Conservation (phyloP, 64 coral and sea anemone species). For the Porites lutea region DNA sequence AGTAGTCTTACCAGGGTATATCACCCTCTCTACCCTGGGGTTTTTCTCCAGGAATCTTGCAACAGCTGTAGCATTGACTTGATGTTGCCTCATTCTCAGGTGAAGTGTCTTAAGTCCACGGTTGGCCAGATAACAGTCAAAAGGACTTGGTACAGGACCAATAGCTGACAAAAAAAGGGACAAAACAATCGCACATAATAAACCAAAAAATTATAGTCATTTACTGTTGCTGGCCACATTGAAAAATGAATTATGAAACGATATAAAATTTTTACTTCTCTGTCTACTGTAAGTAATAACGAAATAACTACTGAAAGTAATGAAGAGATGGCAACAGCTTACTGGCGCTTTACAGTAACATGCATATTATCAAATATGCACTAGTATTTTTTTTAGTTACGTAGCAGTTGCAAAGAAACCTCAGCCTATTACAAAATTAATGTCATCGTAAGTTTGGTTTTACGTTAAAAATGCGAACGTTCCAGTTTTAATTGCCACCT, state of each 20-base stretch:
- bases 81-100: slow-evolving; percentile 84
- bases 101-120: slow-evolving; percentile 94
- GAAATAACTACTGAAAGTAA: too few species aligned
- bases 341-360: too few species aligned
- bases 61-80: slow-evolving; percentile 85
- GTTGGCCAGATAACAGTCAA: slow-evolving; percentile 92
- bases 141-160: slow-evolving; percentile 92
- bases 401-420: slow-evolving; percentile 58
- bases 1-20: slow-evolving; percentile 81
- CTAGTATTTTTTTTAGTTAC: background rate
- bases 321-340: too few species aligned
- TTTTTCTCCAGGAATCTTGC: slow-evolving; percentile 85
- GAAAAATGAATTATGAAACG: too few species aligned
- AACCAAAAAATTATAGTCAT: background rate
- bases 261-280: too few species aligned
- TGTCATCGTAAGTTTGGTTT: slow-evolving; percentile 74
- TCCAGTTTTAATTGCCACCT: too few species aligned
- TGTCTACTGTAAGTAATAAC: too few species aligned
- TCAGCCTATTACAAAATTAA: slow-evolving; percentile 68
- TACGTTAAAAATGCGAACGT: too few species aligned
- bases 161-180: slow-evolving; percentile 45
- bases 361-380: too few species aligned
- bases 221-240: too few species aligned
- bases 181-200: too few species aligned
- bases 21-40: slow-evolving; percentile 72